Percentiles rank a stretch among this genome's conserved stretches.
These are phyloP conservation scores for Pseudorectes ferrugineus DNA, from an alignment of 2,113 vertebrate species.

Conservation along the genomic window DNA sequence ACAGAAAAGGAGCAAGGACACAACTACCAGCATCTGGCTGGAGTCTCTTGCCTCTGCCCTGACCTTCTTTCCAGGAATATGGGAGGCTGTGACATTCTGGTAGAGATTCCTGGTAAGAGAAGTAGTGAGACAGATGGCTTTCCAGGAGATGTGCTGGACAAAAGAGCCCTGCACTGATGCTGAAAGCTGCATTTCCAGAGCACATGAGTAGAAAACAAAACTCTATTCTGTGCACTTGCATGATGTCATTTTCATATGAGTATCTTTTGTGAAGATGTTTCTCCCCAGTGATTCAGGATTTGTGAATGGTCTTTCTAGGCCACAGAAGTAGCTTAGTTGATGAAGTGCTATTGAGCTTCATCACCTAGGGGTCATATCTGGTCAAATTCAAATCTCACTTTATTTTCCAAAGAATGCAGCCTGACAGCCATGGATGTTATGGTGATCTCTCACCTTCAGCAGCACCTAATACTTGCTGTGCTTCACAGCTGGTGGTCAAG, in stretches of 20 bases:
- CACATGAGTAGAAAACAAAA: not conserved
- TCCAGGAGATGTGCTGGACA: not conserved
- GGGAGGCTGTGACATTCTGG: not conserved
- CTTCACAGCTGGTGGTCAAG: not conserved
- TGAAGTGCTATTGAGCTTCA: not conserved
- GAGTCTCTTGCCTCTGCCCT: not conserved
- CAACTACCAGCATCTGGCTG: not conserved
- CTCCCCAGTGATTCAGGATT: not conserved
- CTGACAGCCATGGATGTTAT: not conserved
- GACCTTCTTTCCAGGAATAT: not conserved
- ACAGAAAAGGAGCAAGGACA: not conserved
- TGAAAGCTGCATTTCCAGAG: not conserved
- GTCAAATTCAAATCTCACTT: not conserved
- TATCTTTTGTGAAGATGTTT: not conserved
- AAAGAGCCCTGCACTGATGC: not conserved
- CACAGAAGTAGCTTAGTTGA: not conserved
- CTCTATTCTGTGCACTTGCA: not conserved
- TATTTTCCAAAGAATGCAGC: not conserved
- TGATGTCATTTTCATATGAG: not conserved
- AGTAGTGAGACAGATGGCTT: not conserved
- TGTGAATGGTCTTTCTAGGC: slow-evolving; percentile 11
- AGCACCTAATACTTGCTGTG: not conserved
- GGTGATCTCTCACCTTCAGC: not conserved
- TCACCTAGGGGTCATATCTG: not conserved
- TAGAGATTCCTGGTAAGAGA: not conserved